Conservation (phyloP, 2,113 vertebrate genomes). For the Malurus alboscapulatus region DNA sequence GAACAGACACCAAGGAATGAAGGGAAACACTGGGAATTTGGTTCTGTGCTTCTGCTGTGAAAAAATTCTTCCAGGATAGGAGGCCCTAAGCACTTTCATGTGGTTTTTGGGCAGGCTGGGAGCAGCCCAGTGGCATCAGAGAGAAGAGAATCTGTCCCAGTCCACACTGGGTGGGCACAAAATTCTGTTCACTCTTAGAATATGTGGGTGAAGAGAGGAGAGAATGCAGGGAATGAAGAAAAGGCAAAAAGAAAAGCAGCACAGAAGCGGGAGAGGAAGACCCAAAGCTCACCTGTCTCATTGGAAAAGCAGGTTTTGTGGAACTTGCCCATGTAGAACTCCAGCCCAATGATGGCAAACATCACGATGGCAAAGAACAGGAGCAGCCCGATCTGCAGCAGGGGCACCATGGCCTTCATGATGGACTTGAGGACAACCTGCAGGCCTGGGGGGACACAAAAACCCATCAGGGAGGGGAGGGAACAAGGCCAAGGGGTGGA, state of each 20-base stretch:
- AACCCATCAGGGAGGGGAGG: background rate
- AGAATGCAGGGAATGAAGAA: accelerated
- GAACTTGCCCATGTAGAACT: conserved; percentile 98
- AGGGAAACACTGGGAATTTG: background rate
- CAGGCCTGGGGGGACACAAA: conserved; percentile 75
- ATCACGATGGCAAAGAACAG: conserved; percentile 98
- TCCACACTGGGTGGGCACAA: accelerated
- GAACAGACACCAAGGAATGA: background rate
- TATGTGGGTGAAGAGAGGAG: background rate
- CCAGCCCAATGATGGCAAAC: conserved; percentile 97
- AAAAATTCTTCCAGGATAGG: background rate
- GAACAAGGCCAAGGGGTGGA: background rate
- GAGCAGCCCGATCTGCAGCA: conserved; percentile 94
- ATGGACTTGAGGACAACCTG: conserved; percentile 98
- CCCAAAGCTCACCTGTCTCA: conserved; percentile 79
- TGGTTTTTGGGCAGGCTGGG: background rate
- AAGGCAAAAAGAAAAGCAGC: background rate
- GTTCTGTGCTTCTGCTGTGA: background rate
- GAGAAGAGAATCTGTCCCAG: background rate
- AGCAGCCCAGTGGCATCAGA: background rate
- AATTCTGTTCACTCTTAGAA: background rate
- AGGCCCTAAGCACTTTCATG: background rate
- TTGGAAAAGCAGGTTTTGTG: conserved; percentile 89
- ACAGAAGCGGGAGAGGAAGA: accelerated
- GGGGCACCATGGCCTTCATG: conserved; percentile 98